Base-by-base conservation (phyloP, 2,113 vertebrate species). In the Hyperopisus bebe region DNA sequence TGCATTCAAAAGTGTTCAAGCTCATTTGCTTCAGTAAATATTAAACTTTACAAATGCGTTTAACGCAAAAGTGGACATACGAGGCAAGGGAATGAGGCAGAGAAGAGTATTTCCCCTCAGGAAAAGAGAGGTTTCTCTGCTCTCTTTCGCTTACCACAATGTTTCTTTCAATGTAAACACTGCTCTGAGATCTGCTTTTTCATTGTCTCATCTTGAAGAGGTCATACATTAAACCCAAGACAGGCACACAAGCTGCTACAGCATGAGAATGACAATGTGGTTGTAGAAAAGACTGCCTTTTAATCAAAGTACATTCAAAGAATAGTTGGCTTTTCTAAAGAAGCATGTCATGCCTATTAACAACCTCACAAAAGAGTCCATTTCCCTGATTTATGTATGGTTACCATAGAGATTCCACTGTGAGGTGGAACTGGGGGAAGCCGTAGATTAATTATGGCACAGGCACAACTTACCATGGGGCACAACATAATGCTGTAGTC, bases 191-290 rank as follows among this genome's bases (percentile, higher is more conserved):
- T 94, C 94, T 95, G 95, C 95, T 96, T 96, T 95, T 96, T 95
- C 95, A 95, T 95, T 91, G 94, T 94, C 95, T 96, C 95, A 96
- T 97, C 96, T 94, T 96, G 94, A 95, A 96, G 95, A 94, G 94
- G 95, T 96, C 96, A 97, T 98, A 98, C 97, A 98, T 98, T 97
- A 97, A 95, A 93, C 95, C 92, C 93, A 94, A 96, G 95, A 96
- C 96, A 97, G 96, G 96, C 96, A 97, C 96, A 96, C 96, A 96
- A 96, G 96, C 95, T 96, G 96, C 95, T 96, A 96, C 94, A 95
- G 95, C 95, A 96, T 95, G 96, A 95, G 95, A 96, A 96, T 96
- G 96, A 95, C 95, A 97, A 96, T 96, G 95, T 94, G 47, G 94
- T 95, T 95, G 97, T 91, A 96, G 96, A 95, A 96, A 96, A 95